Conservation (phyloP, 2,113 vertebrate species). For the Benitochromis conjunctus region DNA sequence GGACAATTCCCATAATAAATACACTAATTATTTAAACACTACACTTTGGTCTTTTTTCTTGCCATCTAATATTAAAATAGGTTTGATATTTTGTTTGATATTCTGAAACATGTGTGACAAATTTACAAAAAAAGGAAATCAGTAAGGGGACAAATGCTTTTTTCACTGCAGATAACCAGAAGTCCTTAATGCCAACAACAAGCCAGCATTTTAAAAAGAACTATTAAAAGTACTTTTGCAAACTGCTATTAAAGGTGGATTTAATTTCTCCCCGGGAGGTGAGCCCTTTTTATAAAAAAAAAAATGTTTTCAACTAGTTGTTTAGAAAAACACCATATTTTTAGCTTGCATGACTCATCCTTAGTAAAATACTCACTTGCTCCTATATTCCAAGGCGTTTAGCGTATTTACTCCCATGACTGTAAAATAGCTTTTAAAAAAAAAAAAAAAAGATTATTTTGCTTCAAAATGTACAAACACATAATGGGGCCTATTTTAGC, state of each 20-base stretch:
- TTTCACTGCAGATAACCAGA: background rate
- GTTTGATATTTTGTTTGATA: background rate
- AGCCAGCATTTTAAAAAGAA: background rate
- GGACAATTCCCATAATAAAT: background rate
- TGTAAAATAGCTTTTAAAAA: background rate
- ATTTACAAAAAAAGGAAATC: background rate
- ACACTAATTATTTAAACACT: no score
- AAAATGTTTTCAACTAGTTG: background rate
- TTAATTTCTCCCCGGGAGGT: background rate
- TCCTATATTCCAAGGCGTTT: background rate
- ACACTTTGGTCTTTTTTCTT: no score
- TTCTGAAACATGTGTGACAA: background rate
- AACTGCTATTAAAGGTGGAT: background rate
- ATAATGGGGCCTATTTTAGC: background rate
- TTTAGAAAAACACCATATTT: background rate
- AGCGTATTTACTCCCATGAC: background rate
- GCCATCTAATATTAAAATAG: background rate
- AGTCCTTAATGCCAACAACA: background rate
- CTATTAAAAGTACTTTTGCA: background rate
- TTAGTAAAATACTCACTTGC: background rate
- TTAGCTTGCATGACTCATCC: background rate
- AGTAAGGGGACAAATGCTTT: background rate
- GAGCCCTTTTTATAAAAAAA: background rate
- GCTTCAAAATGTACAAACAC: background rate
- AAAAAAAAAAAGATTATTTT: no score